phyloP scores from a whole-genome alignment of 2,113 vertebrate species.

The Corythaixoides concolor region DNA sequence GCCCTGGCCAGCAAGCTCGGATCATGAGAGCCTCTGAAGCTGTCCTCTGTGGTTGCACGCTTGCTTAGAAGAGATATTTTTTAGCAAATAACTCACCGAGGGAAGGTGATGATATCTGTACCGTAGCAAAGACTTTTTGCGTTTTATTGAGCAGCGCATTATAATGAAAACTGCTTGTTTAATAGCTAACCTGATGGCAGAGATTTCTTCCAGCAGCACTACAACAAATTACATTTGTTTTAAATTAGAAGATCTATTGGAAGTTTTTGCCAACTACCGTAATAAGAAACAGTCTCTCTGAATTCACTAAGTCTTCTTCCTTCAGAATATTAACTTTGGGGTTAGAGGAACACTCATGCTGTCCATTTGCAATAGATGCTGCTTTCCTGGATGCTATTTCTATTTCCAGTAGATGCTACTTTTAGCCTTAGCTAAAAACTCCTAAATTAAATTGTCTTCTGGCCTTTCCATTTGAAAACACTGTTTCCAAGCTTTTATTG shows the following conservation, averaged over 20 bases:
- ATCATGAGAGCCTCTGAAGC: background rate
- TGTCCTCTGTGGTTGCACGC: background rate
- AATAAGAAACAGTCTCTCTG: background rate
- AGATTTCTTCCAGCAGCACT: conserved; percentile 16
- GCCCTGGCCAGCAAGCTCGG: background rate
- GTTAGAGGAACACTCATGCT: background rate
- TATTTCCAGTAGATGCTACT: background rate
- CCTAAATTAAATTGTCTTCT: background rate
- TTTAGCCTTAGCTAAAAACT: background rate
- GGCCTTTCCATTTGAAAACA: conserved; percentile 11
- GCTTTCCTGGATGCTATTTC: background rate
- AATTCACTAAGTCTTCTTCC: background rate
- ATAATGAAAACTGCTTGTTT: background rate
- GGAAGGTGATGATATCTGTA: background rate
- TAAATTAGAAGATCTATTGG: background rate
- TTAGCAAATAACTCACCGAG: background rate
- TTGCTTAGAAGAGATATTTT: background rate
- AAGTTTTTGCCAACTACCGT: background rate
- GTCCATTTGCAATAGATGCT: background rate
- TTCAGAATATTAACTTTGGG: background rate
- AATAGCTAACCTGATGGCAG: background rate
- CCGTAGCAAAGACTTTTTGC: background rate
- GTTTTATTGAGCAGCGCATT: background rate
- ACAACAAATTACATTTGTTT: background rate
- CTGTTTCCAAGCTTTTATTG: background rate